Conservation (phyloP, 2,113 vertebrate species). For the Eulemur rufifrons region DNA sequence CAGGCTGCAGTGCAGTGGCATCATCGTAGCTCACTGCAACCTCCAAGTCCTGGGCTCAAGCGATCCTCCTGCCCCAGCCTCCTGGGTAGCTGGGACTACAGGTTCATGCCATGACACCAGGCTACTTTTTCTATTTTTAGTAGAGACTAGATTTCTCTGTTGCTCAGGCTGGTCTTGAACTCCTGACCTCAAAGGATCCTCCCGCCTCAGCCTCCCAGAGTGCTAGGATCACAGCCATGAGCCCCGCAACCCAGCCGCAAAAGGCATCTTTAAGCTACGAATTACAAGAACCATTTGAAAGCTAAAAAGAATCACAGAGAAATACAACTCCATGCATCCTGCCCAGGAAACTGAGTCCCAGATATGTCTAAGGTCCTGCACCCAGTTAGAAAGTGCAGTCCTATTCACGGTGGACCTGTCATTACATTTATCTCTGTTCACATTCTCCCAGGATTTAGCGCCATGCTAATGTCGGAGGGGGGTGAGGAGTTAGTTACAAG, state of each 20-base stretch:
- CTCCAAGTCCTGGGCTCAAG: not conserved
- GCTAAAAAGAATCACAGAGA: fast-evolving
- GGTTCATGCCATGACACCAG: fast-evolving
- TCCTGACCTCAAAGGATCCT: not conserved
- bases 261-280: too few relatives aligned
- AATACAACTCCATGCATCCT: fast-evolving
- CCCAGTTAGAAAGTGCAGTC: not conserved
- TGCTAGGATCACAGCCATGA: not conserved
- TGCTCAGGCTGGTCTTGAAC: not conserved
- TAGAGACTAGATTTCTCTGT: fast-evolving
- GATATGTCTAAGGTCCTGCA: not conserved
- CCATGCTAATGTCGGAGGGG: too few relatives aligned
- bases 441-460: not conserved
- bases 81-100: not conserved
- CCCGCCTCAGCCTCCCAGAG: not conserved
- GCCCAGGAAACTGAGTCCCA: not conserved
- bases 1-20: not conserved
- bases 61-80: fast-evolving
- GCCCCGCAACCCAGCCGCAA: fast-evolving
- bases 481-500: fast-evolving
- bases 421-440: fast-evolving
- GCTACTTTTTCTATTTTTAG: not conserved
- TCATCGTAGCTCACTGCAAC: too few relatives aligned
- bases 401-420: too few relatives aligned
- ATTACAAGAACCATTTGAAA: fast-evolving